Evolutionary conservation across 2,797 vertebrate genomes (phyloP).

Genomic region (Eospalax fontanierii): DNA sequence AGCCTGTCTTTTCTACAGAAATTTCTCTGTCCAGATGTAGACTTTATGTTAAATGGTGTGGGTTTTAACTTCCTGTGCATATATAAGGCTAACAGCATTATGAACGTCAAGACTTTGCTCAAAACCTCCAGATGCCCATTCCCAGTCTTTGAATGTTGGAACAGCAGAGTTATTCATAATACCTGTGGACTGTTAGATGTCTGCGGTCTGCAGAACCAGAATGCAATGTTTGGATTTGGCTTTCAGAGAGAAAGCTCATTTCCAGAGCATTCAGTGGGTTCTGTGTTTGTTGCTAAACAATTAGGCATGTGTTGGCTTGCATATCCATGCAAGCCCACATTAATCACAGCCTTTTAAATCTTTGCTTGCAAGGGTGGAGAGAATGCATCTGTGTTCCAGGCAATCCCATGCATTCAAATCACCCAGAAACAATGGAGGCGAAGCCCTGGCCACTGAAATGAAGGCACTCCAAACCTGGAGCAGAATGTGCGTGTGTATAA

Average conservation of each 20-base stretch:
- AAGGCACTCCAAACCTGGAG: slow-evolving; percentile 56
- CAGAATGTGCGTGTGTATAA: slow-evolving; percentile 39
- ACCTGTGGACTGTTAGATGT: neutral
- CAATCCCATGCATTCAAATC: slow-evolving; percentile 69
- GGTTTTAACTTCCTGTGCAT: neutral
- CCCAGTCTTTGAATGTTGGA: neutral
- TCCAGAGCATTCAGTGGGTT: neutral
- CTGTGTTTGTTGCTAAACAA: slow-evolving; percentile 58
- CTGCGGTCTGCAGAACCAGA: neutral
- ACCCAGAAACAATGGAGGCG: slow-evolving; percentile 62
- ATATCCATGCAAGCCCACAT: neutral
- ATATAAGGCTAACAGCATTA: neutral
- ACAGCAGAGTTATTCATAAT: neutral
- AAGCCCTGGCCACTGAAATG: slow-evolving; percentile 42
- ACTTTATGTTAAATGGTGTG: neutral
- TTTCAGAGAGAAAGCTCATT: slow-evolving; percentile 24
- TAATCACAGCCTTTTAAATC: slow-evolving; percentile 59
- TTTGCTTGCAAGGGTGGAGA: slow-evolving; percentile 53
- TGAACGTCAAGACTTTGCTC: neutral
- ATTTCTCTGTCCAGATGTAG: neutral
- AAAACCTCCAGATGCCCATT: neutral
- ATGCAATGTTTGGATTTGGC: slow-evolving; percentile 43
- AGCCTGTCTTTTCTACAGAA: neutral
- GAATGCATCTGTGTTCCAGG: slow-evolving; percentile 43
- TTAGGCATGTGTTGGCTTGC: slow-evolving; percentile 49